phyloP scores from a whole-genome alignment of 2,888 invertebrate genomes.

The Pyrrhosoma nymphula region DNA sequence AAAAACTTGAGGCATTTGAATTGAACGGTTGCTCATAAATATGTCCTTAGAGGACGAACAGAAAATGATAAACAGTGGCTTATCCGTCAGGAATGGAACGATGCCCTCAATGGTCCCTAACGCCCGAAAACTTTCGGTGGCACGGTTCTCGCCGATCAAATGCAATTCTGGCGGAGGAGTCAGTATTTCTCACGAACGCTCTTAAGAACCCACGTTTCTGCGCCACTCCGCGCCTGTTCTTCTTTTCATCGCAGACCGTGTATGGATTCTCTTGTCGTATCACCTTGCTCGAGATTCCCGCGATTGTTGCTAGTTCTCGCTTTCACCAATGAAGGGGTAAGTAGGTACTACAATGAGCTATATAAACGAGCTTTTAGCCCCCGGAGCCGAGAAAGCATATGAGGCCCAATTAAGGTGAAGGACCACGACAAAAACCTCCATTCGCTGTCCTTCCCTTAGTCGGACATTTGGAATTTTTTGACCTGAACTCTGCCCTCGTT shows the following conservation, averaged over 20 bases:
- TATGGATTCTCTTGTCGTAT: not conserved
- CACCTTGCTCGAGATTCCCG: not conserved
- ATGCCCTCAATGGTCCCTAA: too few relatives aligned
- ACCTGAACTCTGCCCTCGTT: constrained; percentile 10
- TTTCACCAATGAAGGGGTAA: not conserved
- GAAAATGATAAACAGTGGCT: too few relatives aligned
- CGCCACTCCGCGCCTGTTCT: not conserved
- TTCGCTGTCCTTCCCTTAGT: not conserved
- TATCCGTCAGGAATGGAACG: too few relatives aligned
- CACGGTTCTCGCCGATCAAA: too few relatives aligned
- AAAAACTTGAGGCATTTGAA: too few relatives aligned
- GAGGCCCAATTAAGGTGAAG: constrained; percentile 14
- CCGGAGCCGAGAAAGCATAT: not conserved
- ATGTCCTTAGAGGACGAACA: too few relatives aligned
- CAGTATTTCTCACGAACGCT: too few relatives aligned
- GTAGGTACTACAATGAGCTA: not conserved
- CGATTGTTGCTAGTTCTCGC: not conserved
- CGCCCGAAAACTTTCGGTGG: too few relatives aligned
- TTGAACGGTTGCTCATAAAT: too few relatives aligned
- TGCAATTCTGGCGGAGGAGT: too few relatives aligned
- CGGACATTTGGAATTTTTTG: constrained; percentile 5
- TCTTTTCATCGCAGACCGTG: not conserved
- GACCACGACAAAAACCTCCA: not conserved
- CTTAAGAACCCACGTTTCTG: not conserved
- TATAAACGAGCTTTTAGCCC: not conserved